These are phyloP conservation scores for Anthonomus grandis DNA, from an alignment of 1,140 invertebrate species.

Conservation along the genomic window DNA sequence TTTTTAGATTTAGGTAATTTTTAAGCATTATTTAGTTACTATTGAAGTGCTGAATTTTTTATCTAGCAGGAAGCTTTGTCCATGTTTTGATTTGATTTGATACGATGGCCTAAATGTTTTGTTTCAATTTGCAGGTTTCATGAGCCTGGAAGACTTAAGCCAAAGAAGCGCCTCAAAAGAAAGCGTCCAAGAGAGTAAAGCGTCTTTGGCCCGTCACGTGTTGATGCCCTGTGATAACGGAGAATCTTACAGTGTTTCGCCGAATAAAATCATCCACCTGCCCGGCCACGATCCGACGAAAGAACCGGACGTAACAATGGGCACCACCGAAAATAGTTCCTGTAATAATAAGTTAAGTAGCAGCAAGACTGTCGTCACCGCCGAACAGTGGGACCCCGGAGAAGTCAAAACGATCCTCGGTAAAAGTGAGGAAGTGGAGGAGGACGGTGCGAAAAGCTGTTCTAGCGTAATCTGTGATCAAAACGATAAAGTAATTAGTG, in stretches of 20 bases:
- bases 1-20: no score
- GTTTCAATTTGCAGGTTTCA: slow-evolving; percentile 54
- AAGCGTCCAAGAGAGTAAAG: slow-evolving; percentile 39
- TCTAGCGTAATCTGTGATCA: slow-evolving; percentile 45
- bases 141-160: slow-evolving; percentile 62
- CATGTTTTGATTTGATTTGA: no score
- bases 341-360: slow-evolving; percentile 21
- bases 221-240: slow-evolving; percentile 80
- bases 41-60: no score
- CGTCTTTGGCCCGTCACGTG: slow-evolving; percentile 60
- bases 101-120: no score
- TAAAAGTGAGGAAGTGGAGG: slow-evolving; percentile 44
- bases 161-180: slow-evolving; percentile 45
- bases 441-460: slow-evolving; percentile 13
- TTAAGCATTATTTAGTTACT: no score
- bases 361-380: slow-evolving; percentile 26
- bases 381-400: slow-evolving; percentile 63
- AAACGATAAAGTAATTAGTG: slow-evolving; percentile 51
- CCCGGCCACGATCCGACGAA: slow-evolving; percentile 41
- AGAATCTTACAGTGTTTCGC: slow-evolving; percentile 81
- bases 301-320: not conserved
- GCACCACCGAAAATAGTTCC: slow-evolving; percentile 32
- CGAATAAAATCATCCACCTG: slow-evolving; percentile 81
- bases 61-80: no score
- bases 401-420: slow-evolving; percentile 50